Base-by-base conservation (phyloP, 92 coral and sea anemone genomes). In the Isaurus tuberculatus region DNA sequence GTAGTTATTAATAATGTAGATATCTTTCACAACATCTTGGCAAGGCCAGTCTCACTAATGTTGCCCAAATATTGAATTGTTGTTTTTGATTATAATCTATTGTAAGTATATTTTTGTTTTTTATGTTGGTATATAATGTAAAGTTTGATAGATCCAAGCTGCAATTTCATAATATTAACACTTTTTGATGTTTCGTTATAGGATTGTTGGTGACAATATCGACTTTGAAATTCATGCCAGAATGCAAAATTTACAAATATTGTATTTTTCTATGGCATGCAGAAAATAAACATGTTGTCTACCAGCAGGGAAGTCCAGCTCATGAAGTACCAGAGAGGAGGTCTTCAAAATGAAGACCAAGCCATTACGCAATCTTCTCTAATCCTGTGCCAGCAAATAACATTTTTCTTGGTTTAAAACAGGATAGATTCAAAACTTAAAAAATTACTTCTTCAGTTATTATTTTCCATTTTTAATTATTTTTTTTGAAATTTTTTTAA, bases 171-270 rank as follows among this genome's bases (percentile, higher is more conserved):
- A 69, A 69, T 32, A 32, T 42, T 69, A 15, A 22, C 20, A 32
- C 44, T 22, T 74, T 44, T 53, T 2, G 20, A 53, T 53, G 22
- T 53, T 51, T 51, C 17, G 19, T 53, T 53, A 9, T 33, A 86
- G 90, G 85, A 79, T 86, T 79, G 86, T 86, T 70, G 91, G 84
- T 72, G 87, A 88, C 48, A 83, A 83, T 49, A 36, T 88, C 20
- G 87, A 88, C 61, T 63, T 83, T 42, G 86, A 73, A 25, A 72
- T 87, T 23, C 83, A 83, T 81, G 91, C 91, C 26, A 87, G 91
- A 79, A 72, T 88, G 32, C 91, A 88, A 51, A 89, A 46, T 46
- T 46, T 46, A 8, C 16, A 46, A 46, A 46, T 46, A 46, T 46
- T 46, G 53, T 46, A 46, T 46, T 46, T 44, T 46, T 46, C 53